Evolutionary conservation across 2,888 invertebrate species (phyloP), one percentile per base, ranked within the genome.

Genomic region (Anodontia alba): DNA sequence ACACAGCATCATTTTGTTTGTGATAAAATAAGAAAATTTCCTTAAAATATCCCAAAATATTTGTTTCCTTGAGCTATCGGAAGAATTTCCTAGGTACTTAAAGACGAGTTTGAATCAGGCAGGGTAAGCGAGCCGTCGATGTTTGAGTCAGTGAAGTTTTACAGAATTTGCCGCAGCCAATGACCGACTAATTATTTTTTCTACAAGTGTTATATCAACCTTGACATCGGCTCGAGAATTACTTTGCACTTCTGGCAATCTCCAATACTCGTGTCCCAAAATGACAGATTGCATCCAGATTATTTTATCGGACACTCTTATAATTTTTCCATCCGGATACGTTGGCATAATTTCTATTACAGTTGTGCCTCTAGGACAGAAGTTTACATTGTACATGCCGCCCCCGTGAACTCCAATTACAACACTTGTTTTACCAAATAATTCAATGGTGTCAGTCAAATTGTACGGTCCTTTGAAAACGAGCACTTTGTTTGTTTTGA

Each of bases 271-370:
- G 3, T 67, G 67, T 31, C 42, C 67, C 67, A 67, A 42, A 36
- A 67, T 3, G 5, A 67, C 42, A 5, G 67, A 10, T 36, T 67
- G 67, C 3, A 10, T 42, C 67, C 67, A 67, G 8, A 67, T 67
- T 20, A 67, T 67, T 12, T 12, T 67, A 29, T 23, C 36, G 3
- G 67, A 26, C 5, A 31, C 67, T 5, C 8, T 31, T n/a, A 36
- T 36, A 2, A 23, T 42, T 20, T 20, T 10, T 5, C 67, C 67
- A 23, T 67, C 23, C 17, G 5, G 5, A 36, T 67, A 23, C 15
- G 67, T 67, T 20, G 67, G 67, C 67, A 67, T 67, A n/a, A 67
- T n/a, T 42, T 67, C 67, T 38, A 67, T 67, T 20, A 67, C 42
- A 10, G 23, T 23, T 5, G 67, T 67, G 7, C n/a, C 36, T 42